phyloP scores from a whole-genome alignment of 2,797 vertebrate species.

The Xiphorhynchus erythropygius region DNA sequence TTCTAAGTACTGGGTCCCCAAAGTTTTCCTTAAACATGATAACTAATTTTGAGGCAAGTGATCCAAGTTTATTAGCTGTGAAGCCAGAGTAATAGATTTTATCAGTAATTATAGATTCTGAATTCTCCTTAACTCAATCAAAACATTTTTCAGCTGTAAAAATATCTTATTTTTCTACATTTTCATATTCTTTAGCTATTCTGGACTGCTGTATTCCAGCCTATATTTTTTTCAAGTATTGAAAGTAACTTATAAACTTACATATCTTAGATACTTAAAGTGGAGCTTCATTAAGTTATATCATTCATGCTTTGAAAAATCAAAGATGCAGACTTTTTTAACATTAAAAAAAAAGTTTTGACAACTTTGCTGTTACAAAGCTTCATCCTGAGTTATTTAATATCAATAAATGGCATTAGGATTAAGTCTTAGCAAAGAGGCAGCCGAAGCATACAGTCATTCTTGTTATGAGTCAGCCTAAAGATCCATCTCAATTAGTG shows the following conservation, averaged over 20 bases:
- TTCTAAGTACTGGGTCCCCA: neutral
- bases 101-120: neutral
- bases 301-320: neutral
- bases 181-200: neutral
- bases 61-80: neutral
- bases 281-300: neutral
- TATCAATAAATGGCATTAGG: neutral
- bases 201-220: neutral
- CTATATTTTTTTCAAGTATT: neutral
- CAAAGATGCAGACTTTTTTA: neutral
- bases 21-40: neutral
- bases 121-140: neutral
- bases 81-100: neutral
- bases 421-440: neutral
- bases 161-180: neutral
- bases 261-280: neutral
- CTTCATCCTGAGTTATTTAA: neutral
- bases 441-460: neutral
- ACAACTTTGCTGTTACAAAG: neutral
- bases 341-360: neutral
- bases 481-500: neutral
- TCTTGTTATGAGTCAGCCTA: neutral
- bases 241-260: neutral
- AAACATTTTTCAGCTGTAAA: neutral
- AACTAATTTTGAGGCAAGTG: neutral